Percentiles rank a stretch among this genome's conserved stretches.
Conservation (phyloP, 2,888 invertebrate genomes). For the Andricus quercusramuli region DNA sequence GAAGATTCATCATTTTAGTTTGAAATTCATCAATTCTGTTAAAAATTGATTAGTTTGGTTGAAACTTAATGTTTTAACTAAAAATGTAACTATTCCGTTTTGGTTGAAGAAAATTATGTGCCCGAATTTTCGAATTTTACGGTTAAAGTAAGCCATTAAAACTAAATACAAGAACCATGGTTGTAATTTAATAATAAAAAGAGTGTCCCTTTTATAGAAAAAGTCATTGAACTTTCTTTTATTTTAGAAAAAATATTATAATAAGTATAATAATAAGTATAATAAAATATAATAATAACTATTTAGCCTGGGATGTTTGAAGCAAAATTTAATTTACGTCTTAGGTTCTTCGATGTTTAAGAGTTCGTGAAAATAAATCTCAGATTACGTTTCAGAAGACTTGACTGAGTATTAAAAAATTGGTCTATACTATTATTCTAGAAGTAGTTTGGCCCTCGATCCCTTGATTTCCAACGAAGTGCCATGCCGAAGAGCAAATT, state of each 20-base stretch:
- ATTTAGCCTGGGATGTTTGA: neutral
- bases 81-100: too few species aligned
- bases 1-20: too few species aligned
- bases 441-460: constrained; percentile 86
- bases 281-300: too few species aligned
- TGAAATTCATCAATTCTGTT: too few species aligned
- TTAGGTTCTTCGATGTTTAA: constrained; percentile 26
- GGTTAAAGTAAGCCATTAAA: neutral
- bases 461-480: constrained; percentile 87
- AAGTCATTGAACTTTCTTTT: neutral
- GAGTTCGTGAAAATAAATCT: neutral
- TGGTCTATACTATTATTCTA: constrained; percentile 79
- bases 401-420: neutral
- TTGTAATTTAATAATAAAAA: constrained; percentile 15
- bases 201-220: neutral
- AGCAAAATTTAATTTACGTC: neutral
- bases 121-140: neutral
- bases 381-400: constrained; percentile 5
- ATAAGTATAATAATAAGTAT: too few species aligned
- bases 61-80: too few species aligned
- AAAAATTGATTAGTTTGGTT: too few species aligned
- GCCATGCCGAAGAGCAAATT: constrained; percentile 92
- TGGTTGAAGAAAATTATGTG: too few species aligned
- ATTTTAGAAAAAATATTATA: constrained; percentile 10
- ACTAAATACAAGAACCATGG: neutral